Evolutionary conservation across 2,888 invertebrate species (phyloP).

Genomic region (Perizoma affinitatum): DNA sequence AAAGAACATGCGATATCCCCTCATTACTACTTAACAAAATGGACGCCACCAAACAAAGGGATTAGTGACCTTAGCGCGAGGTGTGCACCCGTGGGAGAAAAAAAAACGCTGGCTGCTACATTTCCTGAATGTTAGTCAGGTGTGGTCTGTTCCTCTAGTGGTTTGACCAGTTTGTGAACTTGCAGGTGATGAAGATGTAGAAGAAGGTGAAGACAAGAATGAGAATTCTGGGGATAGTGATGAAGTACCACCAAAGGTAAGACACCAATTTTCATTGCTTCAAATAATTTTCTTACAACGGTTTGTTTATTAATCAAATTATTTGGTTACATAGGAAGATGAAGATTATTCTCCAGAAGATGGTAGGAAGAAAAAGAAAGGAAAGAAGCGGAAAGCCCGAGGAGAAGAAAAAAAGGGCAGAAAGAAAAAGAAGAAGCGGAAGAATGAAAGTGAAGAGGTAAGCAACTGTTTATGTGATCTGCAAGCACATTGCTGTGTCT

Average conservation of each 20-base stretch:
- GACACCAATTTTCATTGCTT: conserved; percentile 15
- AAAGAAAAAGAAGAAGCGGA: conserved; percentile 97
- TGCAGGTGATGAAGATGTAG: conserved; percentile 88
- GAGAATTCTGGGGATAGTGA: conserved; percentile 91
- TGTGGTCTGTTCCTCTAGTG: conserved; percentile 57
- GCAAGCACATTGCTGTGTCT: too few species aligned
- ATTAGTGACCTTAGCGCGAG: conserved; percentile 86
- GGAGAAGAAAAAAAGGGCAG: conserved; percentile 96
- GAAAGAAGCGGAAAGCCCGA: conserved; percentile 95
- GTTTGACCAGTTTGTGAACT: conserved; percentile 75
- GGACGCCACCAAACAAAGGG: conserved; percentile 91
- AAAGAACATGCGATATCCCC: conserved; percentile 87
- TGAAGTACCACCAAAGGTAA: conserved; percentile 86
- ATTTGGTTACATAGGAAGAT: conserved; percentile 85
- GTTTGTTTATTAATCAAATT: conserved; percentile 20
- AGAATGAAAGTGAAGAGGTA: conserved; percentile 94
- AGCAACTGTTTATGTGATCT: conserved; percentile 32
- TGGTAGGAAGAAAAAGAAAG: conserved; percentile 94
- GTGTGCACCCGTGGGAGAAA: conserved; percentile 61
- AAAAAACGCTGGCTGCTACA: conserved; percentile 51
- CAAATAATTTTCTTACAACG: conserved; percentile 18
- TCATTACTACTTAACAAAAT: conserved; percentile 90
- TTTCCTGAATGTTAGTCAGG: conserved; percentile 56
- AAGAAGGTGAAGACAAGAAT: conserved; percentile 86
- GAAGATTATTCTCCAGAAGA: conserved; percentile 95